Percentiles rank a stretch among this genome's conserved stretches.
Evolutionary conservation across 2,113 vertebrate species (phyloP).

Genomic region (Balaeniceps rex): DNA sequence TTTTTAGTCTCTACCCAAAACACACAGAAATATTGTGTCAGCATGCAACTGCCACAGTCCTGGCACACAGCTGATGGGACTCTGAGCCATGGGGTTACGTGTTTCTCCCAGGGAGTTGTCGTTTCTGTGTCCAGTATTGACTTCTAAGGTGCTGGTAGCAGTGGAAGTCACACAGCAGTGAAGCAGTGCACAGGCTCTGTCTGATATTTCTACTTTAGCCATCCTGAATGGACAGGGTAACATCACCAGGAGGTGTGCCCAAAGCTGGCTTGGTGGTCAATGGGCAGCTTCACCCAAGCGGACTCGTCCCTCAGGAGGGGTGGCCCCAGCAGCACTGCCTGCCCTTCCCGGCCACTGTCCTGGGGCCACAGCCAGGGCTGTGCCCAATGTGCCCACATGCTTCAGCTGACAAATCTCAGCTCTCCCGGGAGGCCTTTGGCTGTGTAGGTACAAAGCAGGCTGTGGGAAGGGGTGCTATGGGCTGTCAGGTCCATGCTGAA

Average conservation of each 20-base stretch:
- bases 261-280: neutral
- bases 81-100: rapidly evolving
- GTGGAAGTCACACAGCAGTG: neutral
- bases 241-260: neutral
- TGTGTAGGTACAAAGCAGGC: neutral
- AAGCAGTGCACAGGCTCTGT: neutral
- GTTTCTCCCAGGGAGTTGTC: neutral
- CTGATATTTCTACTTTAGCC: neutral
- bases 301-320: neutral
- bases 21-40: neutral
- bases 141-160: neutral
- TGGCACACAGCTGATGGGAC: neutral
- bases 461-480: neutral
- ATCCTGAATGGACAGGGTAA: neutral
- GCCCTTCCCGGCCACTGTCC: neutral
- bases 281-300: neutral
- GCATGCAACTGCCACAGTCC: neutral
- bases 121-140: neutral
- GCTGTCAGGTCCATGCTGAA: neutral
- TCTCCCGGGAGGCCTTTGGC: neutral
- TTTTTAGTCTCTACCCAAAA: neutral
- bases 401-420: neutral
- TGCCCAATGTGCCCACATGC: rapidly evolving
- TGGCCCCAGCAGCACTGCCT: neutral
- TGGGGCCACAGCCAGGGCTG: neutral